These are phyloP conservation scores for Sinocyclocheilus rhinocerous DNA, from an alignment of 2,113 vertebrate species.

Conservation along the genomic window DNA sequence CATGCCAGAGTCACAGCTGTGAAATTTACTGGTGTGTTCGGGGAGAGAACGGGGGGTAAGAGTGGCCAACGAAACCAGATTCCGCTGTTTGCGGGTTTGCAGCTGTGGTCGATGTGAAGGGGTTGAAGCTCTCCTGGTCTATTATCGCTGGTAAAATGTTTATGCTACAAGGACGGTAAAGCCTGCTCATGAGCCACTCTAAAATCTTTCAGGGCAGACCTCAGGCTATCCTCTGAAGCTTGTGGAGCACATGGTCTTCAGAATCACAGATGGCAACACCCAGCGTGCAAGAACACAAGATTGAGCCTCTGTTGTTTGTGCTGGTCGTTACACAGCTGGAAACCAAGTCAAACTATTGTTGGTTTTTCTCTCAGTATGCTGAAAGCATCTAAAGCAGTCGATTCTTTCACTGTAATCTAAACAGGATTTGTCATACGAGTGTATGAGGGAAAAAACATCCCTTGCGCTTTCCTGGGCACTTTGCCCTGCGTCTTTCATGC, in stretches of 20 bases:
- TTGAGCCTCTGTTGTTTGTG: conserved; percentile 25
- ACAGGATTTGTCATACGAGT: conserved; percentile 10
- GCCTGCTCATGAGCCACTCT: conserved; percentile 60
- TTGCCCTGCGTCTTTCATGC: conserved; percentile 43
- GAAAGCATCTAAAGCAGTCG: neutral
- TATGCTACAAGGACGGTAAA: conserved; percentile 59
- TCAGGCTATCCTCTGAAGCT: conserved; percentile 63
- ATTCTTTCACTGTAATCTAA: conserved; percentile 35
- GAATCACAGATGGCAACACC: conserved; percentile 66
- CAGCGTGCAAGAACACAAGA: conserved; percentile 43
- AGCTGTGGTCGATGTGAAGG: conserved; percentile 71
- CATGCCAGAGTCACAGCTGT: conserved; percentile 70
- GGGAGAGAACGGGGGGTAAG: conserved; percentile 49
- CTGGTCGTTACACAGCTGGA: conserved; percentile 16
- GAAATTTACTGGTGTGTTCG: conserved; percentile 74
- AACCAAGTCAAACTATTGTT: neutral
- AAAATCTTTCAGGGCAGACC: conserved; percentile 68
- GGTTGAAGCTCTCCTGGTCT: conserved; percentile 57
- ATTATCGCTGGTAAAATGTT: conserved; percentile 68
- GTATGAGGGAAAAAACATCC: neutral
- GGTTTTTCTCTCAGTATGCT: neutral
- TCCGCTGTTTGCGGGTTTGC: conserved; percentile 74
- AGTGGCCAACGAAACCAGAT: conserved; percentile 58
- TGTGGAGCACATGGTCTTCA: conserved; percentile 66
- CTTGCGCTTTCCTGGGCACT: conserved; percentile 46